Evolutionary conservation across 2,113 vertebrate genomes (phyloP).

Genomic region (Prionailurus bengalensis): DNA sequence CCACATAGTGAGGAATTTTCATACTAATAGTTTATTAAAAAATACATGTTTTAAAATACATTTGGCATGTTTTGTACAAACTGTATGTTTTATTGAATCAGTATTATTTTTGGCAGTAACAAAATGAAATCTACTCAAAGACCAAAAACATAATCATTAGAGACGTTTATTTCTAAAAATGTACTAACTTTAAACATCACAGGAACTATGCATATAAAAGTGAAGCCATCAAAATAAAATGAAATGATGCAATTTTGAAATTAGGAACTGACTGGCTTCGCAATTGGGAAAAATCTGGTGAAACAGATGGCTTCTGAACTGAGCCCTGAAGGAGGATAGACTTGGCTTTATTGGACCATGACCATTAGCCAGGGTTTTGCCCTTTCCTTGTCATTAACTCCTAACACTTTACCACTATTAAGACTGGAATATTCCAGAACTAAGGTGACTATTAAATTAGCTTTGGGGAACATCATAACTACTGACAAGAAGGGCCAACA

Average conservation of each 20-base stretch:
- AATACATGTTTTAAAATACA: not conserved
- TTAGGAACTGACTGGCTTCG: not conserved
- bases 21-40: not conserved
- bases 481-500: not conserved
- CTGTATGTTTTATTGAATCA: not conserved
- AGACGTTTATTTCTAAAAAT: constrained; percentile 45
- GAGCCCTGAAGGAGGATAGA: not conserved
- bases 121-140: constrained; percentile 30
- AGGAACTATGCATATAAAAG: not conserved
- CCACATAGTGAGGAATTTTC: not conserved
- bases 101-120: constrained; percentile 12
- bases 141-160: not conserved
- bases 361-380: not conserved
- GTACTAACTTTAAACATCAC: not conserved
- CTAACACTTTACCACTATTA: not conserved
- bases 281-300: constrained; percentile 27
- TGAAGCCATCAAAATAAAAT: not conserved
- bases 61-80: not conserved
- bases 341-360: not conserved
- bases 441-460: not conserved
- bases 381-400: constrained; percentile 28
- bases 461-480: not conserved
- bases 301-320: constrained; percentile 43
- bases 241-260: constrained; percentile 20
- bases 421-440: not conserved